Evolutionary conservation across 1,140 invertebrate species (phyloP).

Genomic region (Zaprionus tsacasi): DNA sequence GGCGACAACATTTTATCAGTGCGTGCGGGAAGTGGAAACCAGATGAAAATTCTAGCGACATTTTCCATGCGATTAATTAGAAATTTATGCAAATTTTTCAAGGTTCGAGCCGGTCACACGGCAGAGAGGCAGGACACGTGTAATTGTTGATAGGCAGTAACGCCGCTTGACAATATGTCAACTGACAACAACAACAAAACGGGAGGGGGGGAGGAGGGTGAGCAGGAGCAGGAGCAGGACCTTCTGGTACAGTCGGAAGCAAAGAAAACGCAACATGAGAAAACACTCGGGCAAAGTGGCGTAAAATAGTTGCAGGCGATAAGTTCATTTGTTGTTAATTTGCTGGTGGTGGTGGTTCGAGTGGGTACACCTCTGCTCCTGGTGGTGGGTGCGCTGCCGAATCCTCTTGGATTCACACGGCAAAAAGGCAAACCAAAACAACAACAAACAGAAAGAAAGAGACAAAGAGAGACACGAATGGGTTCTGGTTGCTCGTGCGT

Average conservation of each 20-base stretch:
- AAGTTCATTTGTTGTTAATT: conserved; percentile 81
- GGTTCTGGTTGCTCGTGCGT: conserved; percentile 58
- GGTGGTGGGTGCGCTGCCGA: conserved; percentile 51
- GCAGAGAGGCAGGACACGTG: conserved; percentile 59
- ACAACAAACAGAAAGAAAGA: conserved; percentile 61
- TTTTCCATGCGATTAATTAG: conserved; percentile 75
- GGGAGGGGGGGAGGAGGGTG: conserved; percentile 20
- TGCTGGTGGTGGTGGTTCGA: conserved; percentile 48
- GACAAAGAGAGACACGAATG: conserved; percentile 9
- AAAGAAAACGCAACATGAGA: conserved; percentile 67
- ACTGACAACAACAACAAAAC: conserved; percentile 65
- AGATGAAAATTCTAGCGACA: conserved; percentile 58
- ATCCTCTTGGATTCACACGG: conserved; percentile 68
- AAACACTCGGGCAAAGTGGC: conserved; percentile 79
- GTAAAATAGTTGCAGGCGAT: conserved; percentile 79
- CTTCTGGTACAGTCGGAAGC: conserved; percentile 55
- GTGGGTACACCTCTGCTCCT: neutral
- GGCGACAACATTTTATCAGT: conserved; percentile 64
- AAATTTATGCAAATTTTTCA: conserved; percentile 76
- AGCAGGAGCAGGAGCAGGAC: neutral
- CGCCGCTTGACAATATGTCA: conserved; percentile 77
- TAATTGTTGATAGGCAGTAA: conserved; percentile 71
- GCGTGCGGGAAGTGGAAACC: conserved; percentile 34
- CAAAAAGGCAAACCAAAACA: conserved; percentile 76
- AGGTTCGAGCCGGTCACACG: conserved; percentile 43